Conservation (phyloP, 1,140 invertebrate genomes). For the Panagrolaimus sp. region DNA sequence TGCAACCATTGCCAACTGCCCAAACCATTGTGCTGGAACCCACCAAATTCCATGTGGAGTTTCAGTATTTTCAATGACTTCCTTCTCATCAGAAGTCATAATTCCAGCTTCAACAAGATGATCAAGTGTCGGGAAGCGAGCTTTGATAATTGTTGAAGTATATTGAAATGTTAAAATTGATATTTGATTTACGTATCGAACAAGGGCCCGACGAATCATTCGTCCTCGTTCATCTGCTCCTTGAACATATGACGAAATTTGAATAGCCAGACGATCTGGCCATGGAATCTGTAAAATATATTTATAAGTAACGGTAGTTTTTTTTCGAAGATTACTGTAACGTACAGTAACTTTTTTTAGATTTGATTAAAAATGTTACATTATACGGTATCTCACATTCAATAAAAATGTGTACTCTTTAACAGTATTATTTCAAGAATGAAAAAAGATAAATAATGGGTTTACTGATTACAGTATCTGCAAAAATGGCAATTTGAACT, state of each 20-base stretch:
- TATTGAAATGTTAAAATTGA: conserved; percentile 70
- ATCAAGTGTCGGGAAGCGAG: conserved; percentile 82
- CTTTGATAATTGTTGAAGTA: conserved; percentile 67
- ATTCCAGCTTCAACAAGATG: conserved; percentile 79
- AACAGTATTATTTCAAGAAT: too few relatives aligned
- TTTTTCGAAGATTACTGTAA: too few relatives aligned
- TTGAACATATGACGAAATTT: conserved; percentile 44
- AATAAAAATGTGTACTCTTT: too few relatives aligned
- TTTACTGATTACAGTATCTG: too few relatives aligned
- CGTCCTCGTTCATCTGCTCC: conserved; percentile 73
- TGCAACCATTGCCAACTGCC: conserved; percentile 76
- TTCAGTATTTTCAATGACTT: conserved; percentile 71
- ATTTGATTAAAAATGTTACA: too few relatives aligned
- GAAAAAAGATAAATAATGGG: too few relatives aligned
- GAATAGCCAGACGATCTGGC: conserved; percentile 32
- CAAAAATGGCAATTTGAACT: too few relatives aligned
- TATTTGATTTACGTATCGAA: conserved; percentile 78
- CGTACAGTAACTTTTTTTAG: too few relatives aligned
- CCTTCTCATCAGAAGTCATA: conserved; percentile 75
- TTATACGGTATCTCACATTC: too few relatives aligned
- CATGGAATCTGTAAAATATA: conserved; percentile 23
- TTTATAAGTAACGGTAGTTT: conserved; percentile 15
- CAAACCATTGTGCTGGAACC: conserved; percentile 80
- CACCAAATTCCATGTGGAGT: conserved; percentile 79
- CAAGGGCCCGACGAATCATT: conserved; percentile 78